Base-by-base conservation (phyloP, 2,113 vertebrate species). In the Cephalopterus ornatus region DNA sequence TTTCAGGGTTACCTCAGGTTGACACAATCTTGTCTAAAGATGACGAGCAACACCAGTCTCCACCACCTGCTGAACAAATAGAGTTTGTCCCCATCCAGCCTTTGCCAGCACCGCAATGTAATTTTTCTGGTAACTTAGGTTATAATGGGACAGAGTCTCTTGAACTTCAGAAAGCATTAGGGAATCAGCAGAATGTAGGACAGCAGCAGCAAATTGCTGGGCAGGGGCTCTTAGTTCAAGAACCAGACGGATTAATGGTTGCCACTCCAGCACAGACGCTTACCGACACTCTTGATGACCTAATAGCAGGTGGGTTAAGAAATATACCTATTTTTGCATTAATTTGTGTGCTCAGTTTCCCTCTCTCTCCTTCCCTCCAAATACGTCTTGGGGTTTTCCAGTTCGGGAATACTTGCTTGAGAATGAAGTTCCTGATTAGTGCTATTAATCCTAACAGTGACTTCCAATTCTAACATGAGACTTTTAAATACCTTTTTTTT, bases 261-360 rank as follows among this genome's bases (percentile, higher is more conserved):
- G 99, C 98, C 97, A 98, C 98, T 94, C 98, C 99, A 96, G 98
- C 99, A 92, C 99, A 99, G 98, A 99, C 98, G 96, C 99, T 99
- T 98, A 99, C 99, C 97, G 99, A 99, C 98, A 99, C 99, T 98
- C 99, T 99, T 98, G 99, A 99, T 97, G 99, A 99, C 98, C 99
- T 99, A 98, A 99, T 99, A 99, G 99, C 99, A 98, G 99, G 99
- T 99, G 97, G 97, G 99, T 98, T 97, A 86, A 98, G 98, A 98
- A 97, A 98, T 97, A 93, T 98, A 95, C 97, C 95, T 98, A 72
- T 98, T 97, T 96, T 97, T 97, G 90, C 97, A 96, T 98, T 96
- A 94, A 94, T 95, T 85, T 97, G 92, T 97, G 92, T 97, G 92
- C 93, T 97, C 88, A 92, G 92, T 97, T 97, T 96, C 91, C 95